Evolutionary conservation across 2,113 vertebrate species (phyloP), one percentile per base, ranked within the genome.

Genomic region (Neodon shergylaensis): DNA sequence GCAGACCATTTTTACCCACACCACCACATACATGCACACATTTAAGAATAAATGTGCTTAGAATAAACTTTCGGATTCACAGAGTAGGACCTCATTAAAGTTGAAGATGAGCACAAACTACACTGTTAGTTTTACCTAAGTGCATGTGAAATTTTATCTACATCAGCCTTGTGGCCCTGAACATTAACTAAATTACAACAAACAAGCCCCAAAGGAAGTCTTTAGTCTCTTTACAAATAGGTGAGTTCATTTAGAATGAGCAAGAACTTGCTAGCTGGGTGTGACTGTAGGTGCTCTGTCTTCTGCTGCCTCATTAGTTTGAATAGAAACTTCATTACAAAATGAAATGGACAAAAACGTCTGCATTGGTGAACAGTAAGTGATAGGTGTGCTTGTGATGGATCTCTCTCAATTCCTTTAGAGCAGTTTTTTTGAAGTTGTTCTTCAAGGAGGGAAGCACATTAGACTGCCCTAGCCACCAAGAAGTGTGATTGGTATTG

Each of bases 171-270:
- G 49, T 44, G 52, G 31, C 76, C 22, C 78, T 36, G 78, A 63
- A 65, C 70, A 63, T 13, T 81, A 92, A 88, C 88, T 91, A 61
- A 63, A 92, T 77, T 79, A 10, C 14, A 52, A 3, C 54, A 22
- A 92, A 78, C 84, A 86, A 95, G 72, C 16, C n/a, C 22, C n/a
- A 88, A 81, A 76, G n/a, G 44, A 88, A 88, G 73, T 73, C 39
- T 70, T 47, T 91, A n/a, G 36, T 24, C 49, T 66, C 44, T 2
- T 44, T 3, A 42, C 28, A 81, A 39, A 94, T 73, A 3, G 74
- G 1, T 28, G 11, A 63, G 2, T 28, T 91, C 66, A 14, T 13
- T 58, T 19, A 39, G 14, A 24, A n/a, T 66, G 39, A 65, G 3
- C 58, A 49, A 73, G n/a, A 68, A 21, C 58, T 47, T 14, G 47